Conservation (phyloP, 2,888 invertebrate species). For the Eupsilia transversa region DNA sequence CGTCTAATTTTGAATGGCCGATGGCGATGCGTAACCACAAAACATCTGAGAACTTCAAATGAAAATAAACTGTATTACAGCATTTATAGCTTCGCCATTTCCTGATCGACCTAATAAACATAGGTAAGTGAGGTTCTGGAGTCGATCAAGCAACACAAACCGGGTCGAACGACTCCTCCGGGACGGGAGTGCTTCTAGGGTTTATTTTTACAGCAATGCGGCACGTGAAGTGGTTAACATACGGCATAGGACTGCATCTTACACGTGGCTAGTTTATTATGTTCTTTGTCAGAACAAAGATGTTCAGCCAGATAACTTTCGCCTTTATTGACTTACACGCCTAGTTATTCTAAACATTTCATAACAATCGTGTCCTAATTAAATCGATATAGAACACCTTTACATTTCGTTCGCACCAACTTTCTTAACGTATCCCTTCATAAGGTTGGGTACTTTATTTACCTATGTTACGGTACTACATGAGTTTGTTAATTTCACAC, state of each 20-base stretch:
- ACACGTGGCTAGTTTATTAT: constrained; percentile 25
- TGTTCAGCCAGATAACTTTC: constrained; percentile 9
- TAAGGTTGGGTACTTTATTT: constrained; percentile 19
- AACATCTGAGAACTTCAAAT: constrained; percentile 68
- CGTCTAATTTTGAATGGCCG: constrained; percentile 65
- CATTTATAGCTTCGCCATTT: constrained; percentile 81
- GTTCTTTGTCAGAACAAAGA: constrained; percentile 20
- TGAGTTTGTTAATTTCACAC: constrained; percentile 67
- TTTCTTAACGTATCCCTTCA: constrained; percentile 30
- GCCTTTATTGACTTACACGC: constrained; percentile 24
- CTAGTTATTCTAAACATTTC: constrained; percentile 5
- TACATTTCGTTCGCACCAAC: constrained; percentile 23
- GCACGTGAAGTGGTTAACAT: constrained; percentile 71
- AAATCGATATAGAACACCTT: constrained; percentile 25
- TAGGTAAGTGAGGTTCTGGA: constrained; percentile 82
- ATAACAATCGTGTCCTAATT: constrained; percentile 41
- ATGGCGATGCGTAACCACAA: constrained; percentile 57
- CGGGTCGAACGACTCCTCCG: constrained; percentile 74
- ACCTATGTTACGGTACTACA: constrained; percentile 40
- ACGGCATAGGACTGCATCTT: constrained; percentile 39
- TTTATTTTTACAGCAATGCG: constrained; percentile 85
- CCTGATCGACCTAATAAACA: constrained; percentile 86
- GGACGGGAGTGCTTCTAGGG: constrained; percentile 68
- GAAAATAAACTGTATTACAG: constrained; percentile 81
- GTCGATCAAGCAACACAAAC: constrained; percentile 82